A percentile compares a stretch with the other conserved stretches of the same genome.
Conservation (phyloP, 2,888 invertebrate species). For the Eristalis pertinax region DNA sequence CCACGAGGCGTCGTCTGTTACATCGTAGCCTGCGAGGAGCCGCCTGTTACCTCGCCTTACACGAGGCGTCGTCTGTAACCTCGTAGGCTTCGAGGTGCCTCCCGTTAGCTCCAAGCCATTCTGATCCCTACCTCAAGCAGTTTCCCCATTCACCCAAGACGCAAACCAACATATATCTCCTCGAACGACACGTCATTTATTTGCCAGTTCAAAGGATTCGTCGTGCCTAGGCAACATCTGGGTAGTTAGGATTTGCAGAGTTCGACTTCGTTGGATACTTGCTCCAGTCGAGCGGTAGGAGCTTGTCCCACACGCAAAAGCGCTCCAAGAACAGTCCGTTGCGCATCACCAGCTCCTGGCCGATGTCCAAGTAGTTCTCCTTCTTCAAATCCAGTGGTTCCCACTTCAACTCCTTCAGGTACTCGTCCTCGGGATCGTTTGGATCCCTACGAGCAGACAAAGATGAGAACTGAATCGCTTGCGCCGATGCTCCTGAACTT, state of each 20-base stretch:
- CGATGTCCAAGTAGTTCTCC: constrained; percentile 77
- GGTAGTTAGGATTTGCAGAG: neutral
- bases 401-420: constrained; percentile 75
- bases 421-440: constrained; percentile 76
- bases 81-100: too few relatives aligned
- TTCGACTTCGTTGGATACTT: neutral
- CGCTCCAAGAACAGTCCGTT: constrained; percentile 69
- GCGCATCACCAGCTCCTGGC: constrained; percentile 74
- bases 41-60: too few relatives aligned
- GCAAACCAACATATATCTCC: neutral
- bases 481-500: neutral
- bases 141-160: neutral
- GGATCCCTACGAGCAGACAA: constrained; percentile 75
- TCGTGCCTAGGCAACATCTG: neutral
- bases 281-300: constrained; percentile 46
- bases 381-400: constrained; percentile 72
- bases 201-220: neutral
- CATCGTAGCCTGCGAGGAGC: too few relatives aligned
- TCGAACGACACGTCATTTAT: neutral
- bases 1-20: too few relatives aligned
- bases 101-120: too few relatives aligned
- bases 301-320: constrained; percentile 67
- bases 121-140: too few relatives aligned
- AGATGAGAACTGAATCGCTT: neutral
- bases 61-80: too few relatives aligned